phyloP scores from a whole-genome alignment of 2,888 invertebrate species.

The Leptogaster cylindrica region DNA sequence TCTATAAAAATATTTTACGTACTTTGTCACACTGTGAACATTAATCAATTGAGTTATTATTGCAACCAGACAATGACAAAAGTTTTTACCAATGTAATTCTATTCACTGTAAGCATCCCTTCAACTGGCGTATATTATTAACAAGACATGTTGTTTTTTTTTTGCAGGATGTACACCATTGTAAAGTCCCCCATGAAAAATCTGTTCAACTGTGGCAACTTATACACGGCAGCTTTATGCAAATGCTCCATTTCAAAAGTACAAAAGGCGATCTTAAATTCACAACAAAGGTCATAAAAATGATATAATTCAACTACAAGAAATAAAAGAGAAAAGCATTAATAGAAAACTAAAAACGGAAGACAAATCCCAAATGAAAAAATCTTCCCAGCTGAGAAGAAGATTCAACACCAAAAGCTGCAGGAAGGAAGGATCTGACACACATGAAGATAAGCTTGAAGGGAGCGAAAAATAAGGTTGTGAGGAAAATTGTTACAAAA shows the following conservation, averaged over 20 bases:
- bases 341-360: too few species aligned
- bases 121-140: too few species aligned
- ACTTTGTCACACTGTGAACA: too few species aligned
- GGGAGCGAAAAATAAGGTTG: constrained; percentile 34
- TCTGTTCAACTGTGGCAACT: too few species aligned
- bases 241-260: constrained; percentile 15
- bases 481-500: constrained; percentile 32
- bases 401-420: constrained; percentile 16
- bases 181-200: too few species aligned
- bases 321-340: constrained; percentile 32
- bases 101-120: too few species aligned
- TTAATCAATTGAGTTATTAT: too few species aligned
- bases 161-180: too few species aligned
- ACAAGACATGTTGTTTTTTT: too few species aligned
- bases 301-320: not conserved
- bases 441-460: constrained; percentile 25
- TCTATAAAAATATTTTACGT: too few species aligned
- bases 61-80: too few species aligned
- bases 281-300: constrained; percentile 30
- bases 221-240: constrained; percentile 9
- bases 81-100: too few species aligned
- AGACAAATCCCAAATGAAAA: constrained; percentile 26
- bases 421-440: constrained; percentile 35
- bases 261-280: constrained; percentile 21
- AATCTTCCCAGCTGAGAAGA: constrained; percentile 24